Conservation (phyloP, 2,888 invertebrate genomes). For the Protodeltote pygarga region DNA sequence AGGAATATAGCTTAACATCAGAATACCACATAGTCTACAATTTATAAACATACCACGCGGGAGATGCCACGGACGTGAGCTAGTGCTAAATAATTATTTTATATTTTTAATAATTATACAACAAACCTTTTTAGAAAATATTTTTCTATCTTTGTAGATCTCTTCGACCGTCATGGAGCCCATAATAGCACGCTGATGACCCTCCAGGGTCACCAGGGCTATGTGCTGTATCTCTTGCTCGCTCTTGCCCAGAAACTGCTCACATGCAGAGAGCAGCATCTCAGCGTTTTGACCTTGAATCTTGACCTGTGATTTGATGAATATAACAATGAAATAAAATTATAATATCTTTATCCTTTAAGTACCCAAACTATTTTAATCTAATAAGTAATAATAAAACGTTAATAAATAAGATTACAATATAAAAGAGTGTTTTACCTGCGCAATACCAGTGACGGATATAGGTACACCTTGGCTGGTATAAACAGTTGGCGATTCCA, state of each 20-base stretch:
- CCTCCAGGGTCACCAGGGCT: slow-evolving; percentile 96
- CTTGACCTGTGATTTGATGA: slow-evolving; percentile 88
- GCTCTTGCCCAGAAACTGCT: slow-evolving; percentile 96
- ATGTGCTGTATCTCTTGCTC: slow-evolving; percentile 96
- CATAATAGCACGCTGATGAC: slow-evolving; percentile 98
- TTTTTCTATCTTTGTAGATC: slow-evolving; percentile 98
- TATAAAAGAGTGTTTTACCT: slow-evolving; percentile 86
- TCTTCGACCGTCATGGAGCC: slow-evolving; percentile 99
- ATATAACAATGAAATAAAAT: neutral
- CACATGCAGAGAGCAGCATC: slow-evolving; percentile 96
- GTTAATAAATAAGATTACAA: neutral
- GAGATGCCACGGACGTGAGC: no score
- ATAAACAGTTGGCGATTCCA: slow-evolving; percentile 98
- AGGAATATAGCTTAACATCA: no score
- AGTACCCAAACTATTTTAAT: no score
- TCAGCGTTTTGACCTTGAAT: slow-evolving; percentile 96
- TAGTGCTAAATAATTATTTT: no score
- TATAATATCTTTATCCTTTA: no score
- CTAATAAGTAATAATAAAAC: neutral
- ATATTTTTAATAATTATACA: neutral
- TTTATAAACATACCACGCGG: no score
- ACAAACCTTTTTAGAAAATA: slow-evolving; percentile 92
- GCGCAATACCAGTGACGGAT: slow-evolving; percentile 98
- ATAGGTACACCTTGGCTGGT: slow-evolving; percentile 98
- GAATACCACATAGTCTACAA: no score